Percentiles rank a stretch among this genome's conserved stretches.
Conservation (phyloP, 1,140 invertebrate genomes). For the Cherax quadricarinatus region DNA sequence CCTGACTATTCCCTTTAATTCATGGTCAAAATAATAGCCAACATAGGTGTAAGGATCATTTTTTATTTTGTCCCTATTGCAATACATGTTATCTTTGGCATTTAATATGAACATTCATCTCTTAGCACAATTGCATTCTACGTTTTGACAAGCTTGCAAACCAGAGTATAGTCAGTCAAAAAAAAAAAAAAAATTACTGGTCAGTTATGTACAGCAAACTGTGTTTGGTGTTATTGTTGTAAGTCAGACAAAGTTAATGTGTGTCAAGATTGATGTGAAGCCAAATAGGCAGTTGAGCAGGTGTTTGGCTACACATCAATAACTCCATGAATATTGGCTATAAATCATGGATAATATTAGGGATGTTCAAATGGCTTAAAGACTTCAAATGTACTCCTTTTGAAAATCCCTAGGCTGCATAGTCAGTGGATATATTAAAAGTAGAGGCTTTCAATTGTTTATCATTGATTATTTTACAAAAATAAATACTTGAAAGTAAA, state of each 20-base stretch:
- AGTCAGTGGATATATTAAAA: slow-evolving; percentile 29
- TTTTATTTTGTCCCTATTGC: neutral
- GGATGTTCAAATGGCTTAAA: slow-evolving; percentile 32
- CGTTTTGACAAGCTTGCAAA: slow-evolving; percentile 32
- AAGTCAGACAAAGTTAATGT: slow-evolving; percentile 27
- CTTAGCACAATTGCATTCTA: slow-evolving; percentile 51
- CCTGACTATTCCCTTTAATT: slow-evolving; percentile 6
- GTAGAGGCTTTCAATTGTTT: slow-evolving; percentile 3
- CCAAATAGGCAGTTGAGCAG: slow-evolving; percentile 36
- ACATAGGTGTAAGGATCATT: slow-evolving; percentile 20
- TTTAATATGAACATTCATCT: slow-evolving; percentile 42
- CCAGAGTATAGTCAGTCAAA: slow-evolving; percentile 20
- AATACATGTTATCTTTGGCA: slow-evolving; percentile 37
- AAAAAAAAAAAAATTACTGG: slow-evolving; percentile 19
- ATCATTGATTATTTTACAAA: slow-evolving; percentile 12
- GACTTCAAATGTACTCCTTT: slow-evolving; percentile 1
- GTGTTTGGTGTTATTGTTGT: slow-evolving; percentile 47
- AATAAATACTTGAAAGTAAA: neutral
- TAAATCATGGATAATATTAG: neutral
- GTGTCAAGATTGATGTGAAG: slow-evolving; percentile 39
- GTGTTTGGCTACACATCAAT: neutral
- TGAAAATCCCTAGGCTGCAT: slow-evolving; percentile 31
- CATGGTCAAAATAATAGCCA: slow-evolving; percentile 29
- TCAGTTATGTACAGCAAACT: slow-evolving; percentile 41
- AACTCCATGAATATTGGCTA: slow-evolving; percentile 22